A percentile compares a stretch with the other conserved stretches of the same genome.
phyloP scores from a whole-genome alignment of 1,140 invertebrate genomes.

The Triops longicaudatus region DNA sequence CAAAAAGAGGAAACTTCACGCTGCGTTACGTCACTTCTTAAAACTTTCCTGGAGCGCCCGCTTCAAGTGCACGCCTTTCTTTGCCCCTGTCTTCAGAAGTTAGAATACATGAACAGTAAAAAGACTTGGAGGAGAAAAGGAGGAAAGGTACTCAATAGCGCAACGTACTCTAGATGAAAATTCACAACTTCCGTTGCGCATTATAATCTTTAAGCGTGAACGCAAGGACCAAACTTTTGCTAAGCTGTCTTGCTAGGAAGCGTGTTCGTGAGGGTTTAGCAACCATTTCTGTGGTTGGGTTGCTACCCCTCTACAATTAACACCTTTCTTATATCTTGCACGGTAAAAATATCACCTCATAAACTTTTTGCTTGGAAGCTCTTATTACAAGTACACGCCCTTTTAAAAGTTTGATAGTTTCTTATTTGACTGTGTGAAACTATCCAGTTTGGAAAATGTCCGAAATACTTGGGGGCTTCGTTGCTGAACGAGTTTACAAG shows the following conservation, averaged over 20 bases:
- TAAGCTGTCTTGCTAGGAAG: background rate
- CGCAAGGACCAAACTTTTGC: background rate
- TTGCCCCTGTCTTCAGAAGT: background rate
- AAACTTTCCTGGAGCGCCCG: background rate
- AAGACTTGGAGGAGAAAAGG: background rate
- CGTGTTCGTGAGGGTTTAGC: background rate
- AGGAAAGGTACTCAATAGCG: background rate
- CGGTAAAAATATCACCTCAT: background rate
- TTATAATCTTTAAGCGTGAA: background rate
- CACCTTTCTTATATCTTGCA: background rate
- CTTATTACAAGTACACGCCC: background rate
- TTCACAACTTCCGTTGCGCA: background rate
- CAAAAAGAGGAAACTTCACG: constrained; percentile 7
- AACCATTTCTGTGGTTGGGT: background rate
- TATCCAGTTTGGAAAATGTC: background rate
- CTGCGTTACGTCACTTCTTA: background rate
- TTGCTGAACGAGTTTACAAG: background rate
- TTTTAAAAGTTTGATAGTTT: background rate
- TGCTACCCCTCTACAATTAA: background rate
- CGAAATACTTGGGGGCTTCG: background rate
- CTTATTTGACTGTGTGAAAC: background rate
- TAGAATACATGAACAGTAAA: background rate
- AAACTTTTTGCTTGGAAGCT: background rate
- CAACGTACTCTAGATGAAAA: background rate
- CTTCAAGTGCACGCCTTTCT: background rate